Conservation (phyloP, 2,113 vertebrate species). For the Shinisaurus crocodilurus region DNA sequence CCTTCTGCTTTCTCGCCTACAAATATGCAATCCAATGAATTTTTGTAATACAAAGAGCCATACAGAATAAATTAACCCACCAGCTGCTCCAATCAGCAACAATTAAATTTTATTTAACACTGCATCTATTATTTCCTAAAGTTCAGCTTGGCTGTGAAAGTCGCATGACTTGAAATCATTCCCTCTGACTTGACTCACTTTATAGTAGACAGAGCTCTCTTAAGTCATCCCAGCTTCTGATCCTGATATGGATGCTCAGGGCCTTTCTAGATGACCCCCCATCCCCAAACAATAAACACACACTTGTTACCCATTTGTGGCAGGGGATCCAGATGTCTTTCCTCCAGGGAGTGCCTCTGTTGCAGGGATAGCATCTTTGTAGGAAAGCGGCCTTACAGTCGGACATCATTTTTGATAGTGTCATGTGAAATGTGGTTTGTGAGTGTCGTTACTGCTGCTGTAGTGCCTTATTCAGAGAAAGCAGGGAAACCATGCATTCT, state of each 20-base stretch:
- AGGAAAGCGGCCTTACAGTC: neutral
- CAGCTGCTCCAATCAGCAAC: conserved; percentile 63
- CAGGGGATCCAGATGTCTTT: neutral
- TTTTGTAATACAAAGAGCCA: conserved; percentile 65
- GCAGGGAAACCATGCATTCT: neutral
- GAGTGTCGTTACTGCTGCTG: neutral
- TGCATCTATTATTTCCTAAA: conserved; percentile 62
- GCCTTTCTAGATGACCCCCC: neutral
- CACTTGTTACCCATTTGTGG: neutral
- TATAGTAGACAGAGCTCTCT: conserved; percentile 51
- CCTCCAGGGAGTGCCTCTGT: neutral
- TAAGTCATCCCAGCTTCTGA: conserved; percentile 46
- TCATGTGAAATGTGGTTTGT: neutral
- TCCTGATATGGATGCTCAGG: conserved; percentile 48
- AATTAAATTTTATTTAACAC: conserved; percentile 68
- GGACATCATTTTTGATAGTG: neutral
- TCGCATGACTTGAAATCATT: conserved; percentile 67
- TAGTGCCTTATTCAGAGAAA: neutral
- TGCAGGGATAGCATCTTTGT: neutral
- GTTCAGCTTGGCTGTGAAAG: conserved; percentile 69
- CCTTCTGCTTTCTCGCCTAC: conserved; percentile 62
- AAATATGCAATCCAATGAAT: conserved; percentile 72
- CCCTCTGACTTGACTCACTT: conserved; percentile 61
- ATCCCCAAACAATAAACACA: neutral
- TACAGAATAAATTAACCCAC: conserved; percentile 69